These are phyloP conservation scores for Macaria liturata DNA, from an alignment of 2,888 invertebrate species.

Conservation along the genomic window DNA sequence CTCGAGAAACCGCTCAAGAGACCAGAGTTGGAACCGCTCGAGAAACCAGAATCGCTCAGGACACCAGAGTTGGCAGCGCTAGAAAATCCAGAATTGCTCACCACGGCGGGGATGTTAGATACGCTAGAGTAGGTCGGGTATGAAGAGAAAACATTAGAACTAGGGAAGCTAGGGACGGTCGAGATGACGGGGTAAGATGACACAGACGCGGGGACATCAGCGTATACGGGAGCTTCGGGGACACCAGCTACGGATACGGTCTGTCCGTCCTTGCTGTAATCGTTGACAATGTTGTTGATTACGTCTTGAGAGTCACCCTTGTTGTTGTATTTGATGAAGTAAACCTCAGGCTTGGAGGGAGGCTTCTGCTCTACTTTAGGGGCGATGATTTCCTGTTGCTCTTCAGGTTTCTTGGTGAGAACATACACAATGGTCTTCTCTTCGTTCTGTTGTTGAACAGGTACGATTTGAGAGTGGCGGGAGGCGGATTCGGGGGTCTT, in stretches of 20 bases:
- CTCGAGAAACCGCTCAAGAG: constrained; percentile 6
- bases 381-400: constrained; percentile 85
- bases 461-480: constrained; percentile 86
- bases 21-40: constrained; percentile 2
- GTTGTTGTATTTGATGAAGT: constrained; percentile 90
- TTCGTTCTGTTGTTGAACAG: constrained; percentile 86
- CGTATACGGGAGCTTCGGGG: constrained; percentile 8
- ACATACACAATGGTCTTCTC: constrained; percentile 91
- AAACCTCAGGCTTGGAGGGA: constrained; percentile 90
- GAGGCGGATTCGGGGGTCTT: constrained; percentile 86
- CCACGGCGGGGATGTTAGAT: neutral
- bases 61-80: neutral
- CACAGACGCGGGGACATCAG: constrained; percentile 6
- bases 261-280: constrained; percentile 53
- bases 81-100: neutral
- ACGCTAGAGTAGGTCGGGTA: neutral
- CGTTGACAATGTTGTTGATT: constrained; percentile 72
- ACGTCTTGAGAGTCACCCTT: constrained; percentile 79
- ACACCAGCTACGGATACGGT: constrained; percentile 28
- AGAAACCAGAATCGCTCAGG: neutral
- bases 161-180: neutral
- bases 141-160: neutral
- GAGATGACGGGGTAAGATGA: constrained; percentile 6
- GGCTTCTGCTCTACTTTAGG: constrained; percentile 87
- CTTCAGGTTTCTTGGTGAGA: constrained; percentile 89